Evolutionary conservation across 2,113 vertebrate species (phyloP).

Genomic region (Blennius ocellaris): DNA sequence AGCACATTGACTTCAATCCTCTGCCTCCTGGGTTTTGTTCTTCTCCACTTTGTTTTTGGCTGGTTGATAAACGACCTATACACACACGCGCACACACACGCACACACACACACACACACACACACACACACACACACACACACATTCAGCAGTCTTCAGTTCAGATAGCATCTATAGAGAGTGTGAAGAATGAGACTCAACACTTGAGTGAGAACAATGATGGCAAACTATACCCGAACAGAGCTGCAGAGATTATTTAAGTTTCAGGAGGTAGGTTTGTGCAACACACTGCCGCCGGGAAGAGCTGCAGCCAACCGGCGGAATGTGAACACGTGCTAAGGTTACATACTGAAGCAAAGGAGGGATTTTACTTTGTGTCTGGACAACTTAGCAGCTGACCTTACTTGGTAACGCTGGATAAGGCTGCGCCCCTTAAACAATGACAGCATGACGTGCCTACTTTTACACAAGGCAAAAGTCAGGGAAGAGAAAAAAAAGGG

Average conservation of each 20-base stretch:
- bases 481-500: conserved; percentile 38
- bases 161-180: conserved; percentile 18
- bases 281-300: conserved; percentile 31
- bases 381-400: conserved; percentile 58
- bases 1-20: not conserved
- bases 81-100: too few species aligned
- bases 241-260: conserved; percentile 44
- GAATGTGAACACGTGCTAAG: conserved; percentile 35
- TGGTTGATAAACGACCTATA: conserved; percentile 4
- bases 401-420: conserved; percentile 77
- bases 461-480: conserved; percentile 5
- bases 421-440: conserved; percentile 48
- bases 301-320: conserved; percentile 34
- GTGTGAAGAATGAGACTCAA: conserved; percentile 7
- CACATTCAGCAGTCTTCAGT: not conserved
- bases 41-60: conserved; percentile 34
- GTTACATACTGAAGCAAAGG: conserved; percentile 54
- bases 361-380: conserved; percentile 46
- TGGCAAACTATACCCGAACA: conserved; percentile 6
- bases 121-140: too few species aligned
- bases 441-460: conserved; percentile 39
- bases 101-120: too few species aligned
- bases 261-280: conserved; percentile 19
- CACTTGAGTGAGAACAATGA: not conserved
- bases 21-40: conserved; percentile 23